Conservation (phyloP, 2,113 vertebrate species). For the Caranx ignobilis region DNA sequence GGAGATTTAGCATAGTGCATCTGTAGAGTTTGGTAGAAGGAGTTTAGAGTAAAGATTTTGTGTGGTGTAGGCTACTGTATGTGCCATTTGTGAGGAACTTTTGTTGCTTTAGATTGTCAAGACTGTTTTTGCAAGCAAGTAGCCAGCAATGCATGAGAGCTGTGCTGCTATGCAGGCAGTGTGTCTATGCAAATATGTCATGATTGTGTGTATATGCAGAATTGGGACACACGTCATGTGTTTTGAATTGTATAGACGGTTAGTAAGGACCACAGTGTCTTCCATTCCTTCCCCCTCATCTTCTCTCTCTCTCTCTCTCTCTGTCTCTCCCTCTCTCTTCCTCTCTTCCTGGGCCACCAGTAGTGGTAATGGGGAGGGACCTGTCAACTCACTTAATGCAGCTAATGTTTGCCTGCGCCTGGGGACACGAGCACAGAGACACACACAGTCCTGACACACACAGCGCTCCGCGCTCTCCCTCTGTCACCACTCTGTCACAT, state of each 20-base stretch:
- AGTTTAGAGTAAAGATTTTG: constrained; percentile 38
- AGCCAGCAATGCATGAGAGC: constrained; percentile 3
- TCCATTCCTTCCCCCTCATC: constrained; percentile 15
- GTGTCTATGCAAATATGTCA: constrained; percentile 35
- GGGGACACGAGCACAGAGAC: constrained; percentile 83
- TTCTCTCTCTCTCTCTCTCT: constrained; percentile 22
- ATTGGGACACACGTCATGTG: constrained; percentile 20
- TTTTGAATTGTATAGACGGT: constrained; percentile 68
- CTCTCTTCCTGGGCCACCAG: constrained; percentile 79
- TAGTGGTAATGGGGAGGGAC: constrained; percentile 86
- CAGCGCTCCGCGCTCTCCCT: constrained; percentile 71
- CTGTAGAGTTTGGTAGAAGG: constrained; percentile 9
- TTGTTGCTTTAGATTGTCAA: constrained; percentile 7
- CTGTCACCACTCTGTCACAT: constrained; percentile 81
- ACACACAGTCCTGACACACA: constrained; percentile 80
- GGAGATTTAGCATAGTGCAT: constrained; percentile 46
- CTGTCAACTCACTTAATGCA: constrained; percentile 89
- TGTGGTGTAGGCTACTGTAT: constrained; percentile 27
- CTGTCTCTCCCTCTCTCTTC: constrained; percentile 20
- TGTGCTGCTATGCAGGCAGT: background rate
- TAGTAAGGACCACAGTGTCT: constrained; percentile 55
- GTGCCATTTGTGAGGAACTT: constrained; percentile 20
- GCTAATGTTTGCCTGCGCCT: constrained; percentile 87
- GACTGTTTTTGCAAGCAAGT: constrained; percentile 10
- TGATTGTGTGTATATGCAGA: constrained; percentile 11